These are phyloP conservation scores for Gorsachius goisagi DNA, from an alignment of 2,113 vertebrate genomes.

Conservation along the genomic window DNA sequence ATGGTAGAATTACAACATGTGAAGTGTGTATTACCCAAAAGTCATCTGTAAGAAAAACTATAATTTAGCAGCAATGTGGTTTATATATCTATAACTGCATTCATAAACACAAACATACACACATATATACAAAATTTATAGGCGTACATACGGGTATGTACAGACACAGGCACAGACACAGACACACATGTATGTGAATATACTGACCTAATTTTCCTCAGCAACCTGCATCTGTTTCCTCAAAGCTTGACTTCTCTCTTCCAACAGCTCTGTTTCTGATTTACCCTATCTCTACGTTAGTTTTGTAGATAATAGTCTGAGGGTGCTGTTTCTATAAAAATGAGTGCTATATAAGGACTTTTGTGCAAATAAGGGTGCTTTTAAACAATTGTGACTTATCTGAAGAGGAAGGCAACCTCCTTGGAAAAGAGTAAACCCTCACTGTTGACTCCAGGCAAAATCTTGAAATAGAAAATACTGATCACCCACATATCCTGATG, in stretches of 20 bases:
- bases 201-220: background rate
- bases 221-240: background rate
- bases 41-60: background rate
- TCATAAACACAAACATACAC: background rate
- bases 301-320: background rate
- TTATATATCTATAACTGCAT: background rate
- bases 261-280: background rate
- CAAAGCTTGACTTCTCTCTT: background rate
- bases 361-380: background rate
- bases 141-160: background rate
- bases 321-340: background rate
- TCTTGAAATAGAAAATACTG: background rate
- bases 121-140: background rate
- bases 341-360: background rate
- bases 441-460: background rate
- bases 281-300: background rate
- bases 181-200: background rate
- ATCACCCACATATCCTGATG: too few relatives aligned
- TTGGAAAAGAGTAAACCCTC: background rate
- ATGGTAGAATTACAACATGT: background rate
- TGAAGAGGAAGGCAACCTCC: background rate
- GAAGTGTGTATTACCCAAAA: background rate
- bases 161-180: too few relatives aligned
- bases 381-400: background rate
- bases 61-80: background rate